Evolutionary conservation across 2,888 invertebrate genomes (phyloP).

Genomic region (Stenodema calcarata): DNA sequence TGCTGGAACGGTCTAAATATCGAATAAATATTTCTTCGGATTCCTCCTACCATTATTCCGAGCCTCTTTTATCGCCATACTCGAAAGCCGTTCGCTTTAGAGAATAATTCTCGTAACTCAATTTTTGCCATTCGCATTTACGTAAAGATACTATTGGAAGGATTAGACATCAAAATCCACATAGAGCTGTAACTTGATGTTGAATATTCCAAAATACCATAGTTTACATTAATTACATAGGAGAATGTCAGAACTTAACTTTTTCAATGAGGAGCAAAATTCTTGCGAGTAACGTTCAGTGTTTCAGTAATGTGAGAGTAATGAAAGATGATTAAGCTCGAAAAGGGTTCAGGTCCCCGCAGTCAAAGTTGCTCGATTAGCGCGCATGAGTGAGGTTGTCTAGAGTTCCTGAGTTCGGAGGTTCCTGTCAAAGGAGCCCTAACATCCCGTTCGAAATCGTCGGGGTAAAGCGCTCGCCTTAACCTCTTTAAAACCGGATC

Average conservation of each 20-base stretch:
- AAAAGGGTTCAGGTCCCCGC: neutral
- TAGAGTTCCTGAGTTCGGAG: neutral
- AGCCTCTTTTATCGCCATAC: neutral
- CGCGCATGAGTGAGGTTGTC: neutral
- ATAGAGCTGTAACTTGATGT: too few relatives aligned
- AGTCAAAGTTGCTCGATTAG: neutral
- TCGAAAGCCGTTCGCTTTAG: neutral
- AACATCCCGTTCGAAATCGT: neutral
- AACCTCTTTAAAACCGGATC: constrained; percentile 46
- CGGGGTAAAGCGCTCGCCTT: neutral
- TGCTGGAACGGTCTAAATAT: neutral
- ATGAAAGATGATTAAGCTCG: neutral
- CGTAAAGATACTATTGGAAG: neutral
- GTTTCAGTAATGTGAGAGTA: neutral
- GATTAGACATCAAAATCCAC: too few relatives aligned
- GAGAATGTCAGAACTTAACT: too few relatives aligned
- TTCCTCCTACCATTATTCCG: constrained; percentile 7
- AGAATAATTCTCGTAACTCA: neutral
- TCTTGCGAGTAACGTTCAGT: neutral
- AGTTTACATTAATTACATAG: too few relatives aligned
- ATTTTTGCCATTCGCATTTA: neutral
- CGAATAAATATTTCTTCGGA: constrained; percentile 31
- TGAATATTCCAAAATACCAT: too few relatives aligned
- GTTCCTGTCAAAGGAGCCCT: neutral
- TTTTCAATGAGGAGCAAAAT: neutral